Conservation (phyloP, 2,797 vertebrate genomes). For the Epinephelus coioides region DNA sequence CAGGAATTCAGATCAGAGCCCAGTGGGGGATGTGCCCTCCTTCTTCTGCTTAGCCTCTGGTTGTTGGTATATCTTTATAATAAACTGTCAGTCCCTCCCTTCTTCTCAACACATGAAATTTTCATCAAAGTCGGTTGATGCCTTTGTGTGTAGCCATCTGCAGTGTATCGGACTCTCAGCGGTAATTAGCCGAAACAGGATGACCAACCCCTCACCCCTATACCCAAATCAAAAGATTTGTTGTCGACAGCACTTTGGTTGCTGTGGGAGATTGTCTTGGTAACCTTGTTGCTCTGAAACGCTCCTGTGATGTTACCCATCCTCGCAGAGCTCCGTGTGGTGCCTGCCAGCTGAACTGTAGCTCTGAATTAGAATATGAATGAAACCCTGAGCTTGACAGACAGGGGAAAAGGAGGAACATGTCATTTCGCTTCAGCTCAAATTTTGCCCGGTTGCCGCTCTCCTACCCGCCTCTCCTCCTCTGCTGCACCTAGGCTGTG, state of each 20-base stretch:
- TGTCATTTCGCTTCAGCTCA: slow-evolving; percentile 50
- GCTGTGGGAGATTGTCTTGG: slow-evolving; percentile 44
- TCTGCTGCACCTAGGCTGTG: slow-evolving; percentile 41
- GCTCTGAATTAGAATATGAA: slow-evolving; percentile 69
- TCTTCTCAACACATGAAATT: slow-evolving; percentile 57
- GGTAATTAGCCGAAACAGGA: slow-evolving; percentile 63
- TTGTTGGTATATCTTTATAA: slow-evolving; percentile 62
- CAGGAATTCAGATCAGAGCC: slow-evolving; percentile 59
- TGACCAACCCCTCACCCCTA: slow-evolving; percentile 29
- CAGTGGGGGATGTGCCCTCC: slow-evolving; percentile 35
- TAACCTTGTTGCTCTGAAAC: slow-evolving; percentile 54
- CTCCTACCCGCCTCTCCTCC: slow-evolving; percentile 22
- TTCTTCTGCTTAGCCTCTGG: slow-evolving; percentile 45
- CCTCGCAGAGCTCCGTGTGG: slow-evolving; percentile 40
- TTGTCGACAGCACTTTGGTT: slow-evolving; percentile 41
- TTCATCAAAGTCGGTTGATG: slow-evolving; percentile 58
- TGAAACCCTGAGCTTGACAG: slow-evolving; percentile 53
- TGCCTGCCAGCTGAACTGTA: slow-evolving; percentile 53
- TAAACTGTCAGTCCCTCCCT: slow-evolving; percentile 44
- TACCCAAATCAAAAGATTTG: slow-evolving; percentile 5
- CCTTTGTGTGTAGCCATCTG: slow-evolving; percentile 67
- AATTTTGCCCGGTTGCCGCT: slow-evolving; percentile 37
- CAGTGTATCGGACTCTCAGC: slow-evolving; percentile 32
- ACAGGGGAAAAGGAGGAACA: slow-evolving; percentile 46
- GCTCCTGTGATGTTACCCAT: slow-evolving; percentile 45